Conservation (phyloP, 2,888 invertebrate species). For the Cosmia trapezina region DNA sequence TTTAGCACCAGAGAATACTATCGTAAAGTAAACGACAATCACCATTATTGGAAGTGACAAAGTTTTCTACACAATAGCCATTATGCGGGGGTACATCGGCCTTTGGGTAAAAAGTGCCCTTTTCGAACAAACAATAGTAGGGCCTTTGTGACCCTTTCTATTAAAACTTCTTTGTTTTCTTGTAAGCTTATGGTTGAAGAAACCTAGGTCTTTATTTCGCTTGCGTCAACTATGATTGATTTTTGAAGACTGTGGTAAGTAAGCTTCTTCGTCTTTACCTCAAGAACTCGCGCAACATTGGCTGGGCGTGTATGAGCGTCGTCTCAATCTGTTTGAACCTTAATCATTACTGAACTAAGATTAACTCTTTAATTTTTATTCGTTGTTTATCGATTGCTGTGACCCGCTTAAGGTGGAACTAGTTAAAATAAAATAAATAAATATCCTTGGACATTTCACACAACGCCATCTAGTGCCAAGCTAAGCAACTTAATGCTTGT, state of each 20-base stretch:
- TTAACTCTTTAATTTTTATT: no score
- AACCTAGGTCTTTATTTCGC: slow-evolving; percentile 42
- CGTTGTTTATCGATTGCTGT: no score
- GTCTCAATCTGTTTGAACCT: no score
- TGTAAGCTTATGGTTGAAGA: slow-evolving; percentile 43
- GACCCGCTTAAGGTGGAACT: no score
- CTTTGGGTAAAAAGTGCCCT: slow-evolving; percentile 69
- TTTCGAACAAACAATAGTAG: slow-evolving; percentile 62
- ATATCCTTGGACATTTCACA: no score
- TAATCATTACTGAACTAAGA: no score
- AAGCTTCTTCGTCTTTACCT: no score
- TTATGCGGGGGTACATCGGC: slow-evolving; percentile 70
- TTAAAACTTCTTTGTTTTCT: slow-evolving; percentile 63
- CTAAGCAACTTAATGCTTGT: no score
- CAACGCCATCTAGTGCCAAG: no score
- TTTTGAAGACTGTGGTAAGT: slow-evolving; percentile 7
- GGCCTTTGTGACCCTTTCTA: slow-evolving; percentile 64
- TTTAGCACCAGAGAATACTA: slow-evolving; percentile 30
- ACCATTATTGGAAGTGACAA: slow-evolving; percentile 53
- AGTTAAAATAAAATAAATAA: no score
- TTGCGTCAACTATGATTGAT: slow-evolving; percentile 35
- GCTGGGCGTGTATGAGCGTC: no score
- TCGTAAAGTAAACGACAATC: slow-evolving; percentile 48
- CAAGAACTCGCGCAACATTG: no score
- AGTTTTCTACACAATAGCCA: slow-evolving; percentile 69